These are phyloP conservation scores for Macrosiphum euphorbiae DNA, from an alignment of 2,888 invertebrate species.

Conservation along the genomic window DNA sequence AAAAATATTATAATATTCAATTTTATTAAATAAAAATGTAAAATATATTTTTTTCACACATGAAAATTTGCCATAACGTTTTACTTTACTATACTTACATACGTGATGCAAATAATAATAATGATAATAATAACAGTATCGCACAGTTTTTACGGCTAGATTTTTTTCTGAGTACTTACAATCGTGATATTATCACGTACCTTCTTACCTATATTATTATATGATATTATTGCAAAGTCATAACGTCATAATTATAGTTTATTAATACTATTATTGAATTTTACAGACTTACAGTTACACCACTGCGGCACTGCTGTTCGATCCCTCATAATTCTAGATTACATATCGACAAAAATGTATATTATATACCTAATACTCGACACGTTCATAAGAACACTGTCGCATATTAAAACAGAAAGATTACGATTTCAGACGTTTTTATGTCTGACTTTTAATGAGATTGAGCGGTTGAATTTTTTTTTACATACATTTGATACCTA, in stretches of 20 bases:
- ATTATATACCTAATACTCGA: not conserved
- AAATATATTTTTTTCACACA: not conserved
- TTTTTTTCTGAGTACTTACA: not conserved
- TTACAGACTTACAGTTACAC: not conserved
- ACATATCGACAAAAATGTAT: not conserved
- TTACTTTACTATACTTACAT: not conserved
- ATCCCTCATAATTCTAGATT: not conserved
- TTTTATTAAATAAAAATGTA: conserved; percentile 45
- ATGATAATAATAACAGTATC: not conserved
- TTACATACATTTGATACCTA: not conserved
- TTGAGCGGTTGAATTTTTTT: not conserved
- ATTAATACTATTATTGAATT: not conserved
- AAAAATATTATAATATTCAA: not conserved
- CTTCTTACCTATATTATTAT: not conserved
- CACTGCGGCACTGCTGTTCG: not conserved
- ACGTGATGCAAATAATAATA: conserved; percentile 26
- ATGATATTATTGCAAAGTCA: not conserved
- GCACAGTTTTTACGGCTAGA: not conserved
- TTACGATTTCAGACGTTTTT: not conserved
- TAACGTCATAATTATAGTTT: not conserved
- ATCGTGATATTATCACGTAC: not conserved
- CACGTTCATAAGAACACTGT: not conserved
- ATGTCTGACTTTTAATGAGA: not conserved
- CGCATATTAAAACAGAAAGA: not conserved
- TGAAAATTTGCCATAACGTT: conserved; percentile 14